phyloP scores from a whole-genome alignment of 1,140 invertebrate species.

The Homalodisca vitripennis region DNA sequence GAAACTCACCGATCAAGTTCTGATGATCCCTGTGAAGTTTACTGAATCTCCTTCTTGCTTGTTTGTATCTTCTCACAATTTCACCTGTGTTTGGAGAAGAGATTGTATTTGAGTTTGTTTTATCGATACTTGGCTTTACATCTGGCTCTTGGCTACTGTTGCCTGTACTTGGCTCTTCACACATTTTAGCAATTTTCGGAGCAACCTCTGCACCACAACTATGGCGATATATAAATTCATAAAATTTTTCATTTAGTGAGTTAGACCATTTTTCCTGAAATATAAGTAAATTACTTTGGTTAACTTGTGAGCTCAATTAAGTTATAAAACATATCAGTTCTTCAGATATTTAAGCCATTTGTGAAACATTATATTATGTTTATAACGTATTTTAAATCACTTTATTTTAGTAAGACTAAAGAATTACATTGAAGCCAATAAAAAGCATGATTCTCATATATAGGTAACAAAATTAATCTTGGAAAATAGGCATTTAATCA shows the following conservation, averaged over 20 bases:
- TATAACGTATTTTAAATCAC: too few species aligned
- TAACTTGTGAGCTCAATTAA: conserved; percentile 38
- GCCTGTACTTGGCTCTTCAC: conserved; percentile 36
- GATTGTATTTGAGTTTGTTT: conserved; percentile 36
- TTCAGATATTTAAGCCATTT: too few species aligned
- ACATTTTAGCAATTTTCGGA: conserved; percentile 34
- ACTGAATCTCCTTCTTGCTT: conserved; percentile 48
- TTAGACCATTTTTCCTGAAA: conserved; percentile 36
- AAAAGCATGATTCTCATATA: too few species aligned
- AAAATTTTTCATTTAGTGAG: conserved; percentile 28
- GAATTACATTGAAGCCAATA: too few species aligned
- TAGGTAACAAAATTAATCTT: too few species aligned
- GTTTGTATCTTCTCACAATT: conserved; percentile 45
- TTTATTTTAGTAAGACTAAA: too few species aligned
- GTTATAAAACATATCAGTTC: neutral
- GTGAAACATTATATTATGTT: too few species aligned
- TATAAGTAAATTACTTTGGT: conserved; percentile 35
- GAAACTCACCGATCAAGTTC: conserved; percentile 45
- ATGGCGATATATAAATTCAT: conserved; percentile 33
- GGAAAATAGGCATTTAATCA: too few species aligned
- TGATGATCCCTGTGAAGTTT: conserved; percentile 50
- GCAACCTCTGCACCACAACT: conserved; percentile 39
- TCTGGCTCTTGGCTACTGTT: too few species aligned
- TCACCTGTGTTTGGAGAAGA: conserved; percentile 37
- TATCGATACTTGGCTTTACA: conserved; percentile 38